Evolutionary conservation across 2,113 vertebrate species (phyloP), one percentile per base, ranked within the genome.

Genomic region (Ammodytes dubius): DNA sequence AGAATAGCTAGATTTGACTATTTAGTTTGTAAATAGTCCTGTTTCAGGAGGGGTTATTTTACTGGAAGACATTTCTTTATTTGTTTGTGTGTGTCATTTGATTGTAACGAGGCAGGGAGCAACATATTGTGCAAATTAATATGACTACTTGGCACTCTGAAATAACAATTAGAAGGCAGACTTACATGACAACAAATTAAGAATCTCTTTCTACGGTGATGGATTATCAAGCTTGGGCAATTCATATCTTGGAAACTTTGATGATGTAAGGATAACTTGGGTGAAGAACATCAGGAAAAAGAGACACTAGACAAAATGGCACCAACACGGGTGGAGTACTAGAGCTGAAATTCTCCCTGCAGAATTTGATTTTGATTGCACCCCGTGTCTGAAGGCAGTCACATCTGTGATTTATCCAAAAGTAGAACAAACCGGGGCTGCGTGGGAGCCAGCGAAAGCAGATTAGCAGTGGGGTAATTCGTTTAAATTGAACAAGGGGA

Each of bases 351-450:
- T 58, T 40, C 10, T 46, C 40, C 56, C 46, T 63, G 14, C 63
- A 61, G 82, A 27, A 76, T 74, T 85, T 66, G 65, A 80, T 81
- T 80, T 78, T 81, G 77, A 83, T 75, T 85, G 67, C 58, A n/a
- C 15, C 11, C 37, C 6, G 13, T 66, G 67, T 82, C 70, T 83
- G 57, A 87, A 74, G 61, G 70, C 74, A 70, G 59, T 57, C 52
- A 79, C 42, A 63, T 71, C 61, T 67, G 71, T 12, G 12, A 82
- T 77, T 65, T 75, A 77, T 70, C 60, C 40, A 69, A 73, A 75
- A 77, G 60, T 53, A 78, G 63, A 75, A 46, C 3, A 0, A 66
- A 73, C 45, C 49, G 60, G 49, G 68, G 69, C n/a, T 68, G 78
- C 61, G 79, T 71, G 52, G 71, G 70, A 71, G 74, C 74, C 61